Evolutionary conservation across 1,140 invertebrate genomes (phyloP), one percentile per base, ranked within the genome.

Genomic region (Archegozetes longisetosus): DNA sequence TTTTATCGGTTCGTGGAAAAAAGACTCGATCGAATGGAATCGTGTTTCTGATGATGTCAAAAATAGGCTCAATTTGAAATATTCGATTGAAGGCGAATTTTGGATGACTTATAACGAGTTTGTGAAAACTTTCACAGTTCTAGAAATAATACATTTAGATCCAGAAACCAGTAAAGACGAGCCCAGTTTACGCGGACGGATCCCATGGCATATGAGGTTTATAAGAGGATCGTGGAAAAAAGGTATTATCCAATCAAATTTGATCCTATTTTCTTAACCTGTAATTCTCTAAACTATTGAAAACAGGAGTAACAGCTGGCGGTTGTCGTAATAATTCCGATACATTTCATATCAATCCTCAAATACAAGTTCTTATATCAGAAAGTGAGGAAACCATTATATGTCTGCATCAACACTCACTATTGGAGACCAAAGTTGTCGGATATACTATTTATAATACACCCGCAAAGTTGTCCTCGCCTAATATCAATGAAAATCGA

Each of bases 321-420:
- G 89, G 89, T 23, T 93, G 89, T 72, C 76, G 88, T 66, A 92
- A 93, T 73, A 86, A 88, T 72, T 22, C 74, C 84, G 86, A 92
- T 70, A 90, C 88, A 22, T 92, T 93, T 72, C 88, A 93, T 69
- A 88, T 91, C 66, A 93, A 93, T 72, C 89, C 88, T 3, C 88
- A 92, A 74, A 75, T 92, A 25, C 82, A 89, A 68, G 68, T 91
- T 9, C 23, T 64, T 25, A 79, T 84, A 27, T 71, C 91, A 2
- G 83, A 81, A 62, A 86, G 88, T 69, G 64, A 66, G 20, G 56
- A 50, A 23, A 80, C 90, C 1, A 80, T 92, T 13, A 82, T 92
- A 29, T 89, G 86, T 0, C 71, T 93, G 6, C 87, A 88, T 71
- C 89, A 93, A 67, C 88, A 92, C 69, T 86, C 84, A 28, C 85